Evolutionary conservation across 2,797 vertebrate species (phyloP).

Genomic region (Rhinophrynus dorsalis): DNA sequence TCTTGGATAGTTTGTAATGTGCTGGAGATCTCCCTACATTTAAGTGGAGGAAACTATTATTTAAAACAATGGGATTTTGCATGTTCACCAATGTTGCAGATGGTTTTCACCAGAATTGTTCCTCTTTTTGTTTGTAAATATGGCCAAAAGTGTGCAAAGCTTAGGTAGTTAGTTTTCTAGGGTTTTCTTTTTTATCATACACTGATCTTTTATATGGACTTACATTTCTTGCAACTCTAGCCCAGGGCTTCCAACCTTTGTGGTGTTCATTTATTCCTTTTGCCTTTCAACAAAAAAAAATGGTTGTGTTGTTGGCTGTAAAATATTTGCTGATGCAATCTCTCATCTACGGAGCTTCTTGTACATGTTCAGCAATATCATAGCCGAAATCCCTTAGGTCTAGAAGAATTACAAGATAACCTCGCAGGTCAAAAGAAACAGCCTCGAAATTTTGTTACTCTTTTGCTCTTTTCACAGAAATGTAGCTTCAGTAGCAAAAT

Average conservation of each 20-base stretch:
- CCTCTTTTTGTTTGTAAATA: too few relatives aligned
- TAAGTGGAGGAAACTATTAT: too few relatives aligned
- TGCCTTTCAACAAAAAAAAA: conserved; percentile 14
- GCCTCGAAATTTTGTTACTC: conserved; percentile 34
- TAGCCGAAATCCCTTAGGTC: conserved; percentile 35
- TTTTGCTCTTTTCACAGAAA: conserved; percentile 24
- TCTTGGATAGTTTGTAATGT: too few relatives aligned
- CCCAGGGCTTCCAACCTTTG: conserved; percentile 17
- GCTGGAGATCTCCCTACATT: too few relatives aligned
- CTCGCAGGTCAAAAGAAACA: conserved; percentile 38
- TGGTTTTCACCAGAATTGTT: too few relatives aligned
- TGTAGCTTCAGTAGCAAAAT: conserved; percentile 20
- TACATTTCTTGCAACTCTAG: conserved; percentile 2
- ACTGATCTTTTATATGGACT: conserved; percentile 18
- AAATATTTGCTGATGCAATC: conserved; percentile 44
- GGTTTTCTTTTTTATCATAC: too few relatives aligned
- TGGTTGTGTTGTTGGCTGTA: conserved; percentile 21
- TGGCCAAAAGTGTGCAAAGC: too few relatives aligned
- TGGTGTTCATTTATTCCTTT: conserved; percentile 26
- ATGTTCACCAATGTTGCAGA: too few relatives aligned
- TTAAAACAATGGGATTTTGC: too few relatives aligned
- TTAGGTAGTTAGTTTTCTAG: too few relatives aligned
- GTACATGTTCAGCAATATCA: conserved; percentile 42
- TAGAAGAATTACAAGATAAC: conserved; percentile 37
- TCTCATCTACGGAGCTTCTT: conserved; percentile 30